Base-by-base conservation (phyloP, 2,797 vertebrate species). In the Platalea minor region DNA sequence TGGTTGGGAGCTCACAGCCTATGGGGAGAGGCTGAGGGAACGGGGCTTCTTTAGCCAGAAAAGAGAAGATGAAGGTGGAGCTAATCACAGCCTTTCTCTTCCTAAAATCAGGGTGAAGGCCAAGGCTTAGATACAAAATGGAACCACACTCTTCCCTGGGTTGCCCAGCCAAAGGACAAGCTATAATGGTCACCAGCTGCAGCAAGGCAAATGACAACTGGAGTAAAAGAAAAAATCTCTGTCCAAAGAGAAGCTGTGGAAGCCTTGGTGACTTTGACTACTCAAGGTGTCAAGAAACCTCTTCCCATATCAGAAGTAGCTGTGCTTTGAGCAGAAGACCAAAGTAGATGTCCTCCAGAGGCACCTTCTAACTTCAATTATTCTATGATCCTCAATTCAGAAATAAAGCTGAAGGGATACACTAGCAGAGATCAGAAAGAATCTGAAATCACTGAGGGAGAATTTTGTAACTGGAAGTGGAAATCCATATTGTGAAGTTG, bases 81-180 rank as follows among this genome's bases (percentile, higher is more conserved):
- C 1, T 43, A 76, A 46, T 70, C 25, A 60, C 24, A 54, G 17
- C 2, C 17, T 33, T 51, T 74, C 8, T 24, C 5, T 45, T 45
- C n/a, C 10, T 57, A 51, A 65, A 72, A 39, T 8, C 1, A 0
- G 4, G 6, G 3, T 28, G 5, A 51, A 20, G 9, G 4, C 8
- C 37, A 90, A 35, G 7, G 33, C 5, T 61, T 59, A 35, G 18
- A 33, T 28, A 67, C 2, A 45, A 5, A 51, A 74, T 31, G 37
- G 28, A 68, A 14, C 4, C 31, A 50, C 14, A 11, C 3, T 45
- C 7, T 68, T 57, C 8, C 33, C 33, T 68, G 60, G 6, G 12
- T 50, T 68, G 13, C 11, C 11, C 7, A 74, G 21, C 6, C 21
- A 72, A 60, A 72, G 43, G 12, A 43, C 20, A 65, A 70, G 9